Evolutionary conservation across 2,888 invertebrate genomes (phyloP).

Genomic region (Caradrina kadenii): DNA sequence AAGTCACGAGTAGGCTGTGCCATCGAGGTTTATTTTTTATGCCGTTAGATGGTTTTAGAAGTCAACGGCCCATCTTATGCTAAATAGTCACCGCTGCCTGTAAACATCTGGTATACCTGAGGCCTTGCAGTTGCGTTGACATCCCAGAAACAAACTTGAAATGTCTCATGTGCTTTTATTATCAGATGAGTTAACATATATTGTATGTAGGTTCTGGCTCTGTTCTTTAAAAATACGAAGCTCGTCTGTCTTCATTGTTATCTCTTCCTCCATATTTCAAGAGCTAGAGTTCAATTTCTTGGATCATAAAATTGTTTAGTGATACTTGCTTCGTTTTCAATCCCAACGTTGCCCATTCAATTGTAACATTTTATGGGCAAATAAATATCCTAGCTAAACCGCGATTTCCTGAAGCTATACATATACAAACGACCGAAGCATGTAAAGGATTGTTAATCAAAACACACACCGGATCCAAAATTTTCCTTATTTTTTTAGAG

Average conservation of each 20-base stretch:
- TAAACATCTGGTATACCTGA: too few relatives aligned
- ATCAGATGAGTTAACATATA: not conserved
- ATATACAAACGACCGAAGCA: not conserved
- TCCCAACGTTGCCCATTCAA: slow-evolving; percentile 18
- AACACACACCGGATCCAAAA: slow-evolving; percentile 3
- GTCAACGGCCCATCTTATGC: too few relatives aligned
- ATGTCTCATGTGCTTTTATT: not conserved
- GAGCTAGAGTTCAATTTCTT: slow-evolving; percentile 39
- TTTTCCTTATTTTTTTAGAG: not conserved
- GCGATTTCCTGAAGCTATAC: slow-evolving; percentile 23
- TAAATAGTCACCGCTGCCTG: too few relatives aligned
- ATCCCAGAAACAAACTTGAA: too few relatives aligned
- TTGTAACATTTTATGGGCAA: slow-evolving; percentile 34
- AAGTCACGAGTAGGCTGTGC: too few relatives aligned
- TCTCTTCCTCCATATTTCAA: slow-evolving; percentile 19
- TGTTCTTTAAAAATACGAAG: slow-evolving; percentile 2
- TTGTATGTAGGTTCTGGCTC: not conserved
- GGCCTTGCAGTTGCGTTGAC: too few relatives aligned
- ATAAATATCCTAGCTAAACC: slow-evolving; percentile 28
- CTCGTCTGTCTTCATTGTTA: not conserved
- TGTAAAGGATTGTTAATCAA: not conserved
- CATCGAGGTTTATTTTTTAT: too few relatives aligned
- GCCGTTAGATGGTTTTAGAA: too few relatives aligned
- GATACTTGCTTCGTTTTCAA: slow-evolving; percentile 42
- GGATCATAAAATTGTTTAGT: slow-evolving; percentile 46